Evolutionary conservation across 1,140 invertebrate species (phyloP).

Genomic region (Gerris buenoi): DNA sequence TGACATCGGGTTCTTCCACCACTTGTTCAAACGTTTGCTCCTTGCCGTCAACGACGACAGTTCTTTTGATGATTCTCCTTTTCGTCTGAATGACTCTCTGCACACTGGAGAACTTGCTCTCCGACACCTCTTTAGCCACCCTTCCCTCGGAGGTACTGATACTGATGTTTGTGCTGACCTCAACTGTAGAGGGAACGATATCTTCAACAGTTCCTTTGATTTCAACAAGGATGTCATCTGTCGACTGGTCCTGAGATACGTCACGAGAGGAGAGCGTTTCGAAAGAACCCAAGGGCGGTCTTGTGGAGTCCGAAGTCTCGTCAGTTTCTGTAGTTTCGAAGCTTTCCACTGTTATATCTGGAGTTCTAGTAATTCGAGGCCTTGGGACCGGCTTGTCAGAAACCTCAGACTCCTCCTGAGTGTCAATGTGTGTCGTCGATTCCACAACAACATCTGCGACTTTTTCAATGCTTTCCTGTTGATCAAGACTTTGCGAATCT

Average conservation of each 20-base stretch:
- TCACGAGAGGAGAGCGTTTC: neutral
- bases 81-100: neutral
- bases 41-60: slow-evolving; percentile 63
- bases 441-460: too few relatives aligned
- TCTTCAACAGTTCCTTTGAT: slow-evolving; percentile 1
- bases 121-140: neutral
- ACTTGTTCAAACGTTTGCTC: slow-evolving; percentile 66
- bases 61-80: slow-evolving; percentile 35
- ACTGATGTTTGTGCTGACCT: neutral
- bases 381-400: neutral
- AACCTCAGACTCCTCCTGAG: neutral
- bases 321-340: slow-evolving; percentile 2
- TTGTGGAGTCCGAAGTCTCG: neutral
- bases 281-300: neutral
- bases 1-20: slow-evolving; percentile 47
- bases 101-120: neutral
- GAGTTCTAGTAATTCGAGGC: neutral
- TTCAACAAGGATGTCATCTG: neutral
- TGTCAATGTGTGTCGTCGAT: neutral
- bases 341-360: neutral
- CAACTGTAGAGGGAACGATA: neutral
- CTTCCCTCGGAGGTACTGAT: neutral
- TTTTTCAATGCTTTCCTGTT: too few relatives aligned
- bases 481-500: too few relatives aligned
- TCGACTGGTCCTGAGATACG: neutral